Evolutionary conservation across 2,113 vertebrate species (phyloP).

Genomic region (Sigmodon hispidus): DNA sequence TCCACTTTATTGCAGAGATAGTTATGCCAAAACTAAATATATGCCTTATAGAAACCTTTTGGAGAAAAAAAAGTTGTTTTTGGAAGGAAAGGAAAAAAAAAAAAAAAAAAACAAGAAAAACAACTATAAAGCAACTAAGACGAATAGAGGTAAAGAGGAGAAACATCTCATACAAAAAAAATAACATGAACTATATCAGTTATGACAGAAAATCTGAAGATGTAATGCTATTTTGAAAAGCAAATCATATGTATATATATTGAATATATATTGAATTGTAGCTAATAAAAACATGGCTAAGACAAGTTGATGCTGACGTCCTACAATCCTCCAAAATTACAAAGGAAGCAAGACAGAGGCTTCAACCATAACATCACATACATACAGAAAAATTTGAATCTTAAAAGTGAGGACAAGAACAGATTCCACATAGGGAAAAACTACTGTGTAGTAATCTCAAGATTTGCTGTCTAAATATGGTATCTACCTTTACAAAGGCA

Average conservation of each 20-base stretch:
- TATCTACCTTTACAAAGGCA: conserved; percentile 39
- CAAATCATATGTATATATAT: too few relatives aligned
- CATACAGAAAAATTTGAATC: neutral
- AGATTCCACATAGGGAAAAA: neutral
- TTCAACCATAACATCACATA: neutral
- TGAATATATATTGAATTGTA: neutral
- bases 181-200: neutral
- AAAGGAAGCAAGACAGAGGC: neutral
- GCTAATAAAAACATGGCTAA: neutral
- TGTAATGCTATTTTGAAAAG: conserved; percentile 27
- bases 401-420: neutral
- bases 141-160: neutral
- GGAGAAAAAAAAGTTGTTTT: neutral
- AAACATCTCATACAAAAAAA: neutral
- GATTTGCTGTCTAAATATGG: neutral
- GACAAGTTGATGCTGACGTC: neutral
- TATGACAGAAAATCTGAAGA: neutral
- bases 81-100: neutral
- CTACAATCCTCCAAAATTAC: neutral
- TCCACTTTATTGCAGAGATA: conserved; percentile 27
- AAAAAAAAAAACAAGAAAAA: neutral
- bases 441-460: neutral
- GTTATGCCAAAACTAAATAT: conserved; percentile 11
- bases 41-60: neutral
- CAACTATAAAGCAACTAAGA: neutral